Conservation (phyloP, 2,888 invertebrate genomes). For the Agrochola litura region DNA sequence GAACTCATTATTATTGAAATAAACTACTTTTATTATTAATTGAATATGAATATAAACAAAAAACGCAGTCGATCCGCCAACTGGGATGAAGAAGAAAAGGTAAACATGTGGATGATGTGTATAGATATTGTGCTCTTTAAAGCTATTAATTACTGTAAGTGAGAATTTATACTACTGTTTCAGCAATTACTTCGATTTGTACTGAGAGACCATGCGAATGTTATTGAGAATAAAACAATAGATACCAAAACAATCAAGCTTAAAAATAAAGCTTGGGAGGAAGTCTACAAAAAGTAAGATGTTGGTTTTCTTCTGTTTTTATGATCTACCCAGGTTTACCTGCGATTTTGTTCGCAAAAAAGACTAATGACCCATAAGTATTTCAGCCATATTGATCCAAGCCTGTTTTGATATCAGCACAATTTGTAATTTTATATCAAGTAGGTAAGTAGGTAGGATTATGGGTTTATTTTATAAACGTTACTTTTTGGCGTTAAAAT, state of each 20-base stretch:
- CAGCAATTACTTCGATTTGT: slow-evolving; percentile 12
- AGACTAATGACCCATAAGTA: too few relatives aligned
- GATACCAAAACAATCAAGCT: slow-evolving; percentile 11
- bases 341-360: not conserved
- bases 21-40: not conserved
- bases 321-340: not conserved
- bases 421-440: not conserved
- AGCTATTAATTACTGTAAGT: not conserved
- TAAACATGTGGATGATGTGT: not conserved
- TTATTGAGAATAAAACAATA: slow-evolving; percentile 20
- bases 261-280: slow-evolving; percentile 19
- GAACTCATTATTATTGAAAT: not conserved
- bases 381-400: too few relatives aligned
- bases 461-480: not conserved
- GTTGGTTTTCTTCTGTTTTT: not conserved
- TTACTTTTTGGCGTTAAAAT: not conserved
- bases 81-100: slow-evolving; percentile 17
- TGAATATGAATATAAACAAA: slow-evolving; percentile 3
- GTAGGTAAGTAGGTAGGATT: not conserved
- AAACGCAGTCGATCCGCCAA: slow-evolving; percentile 10
- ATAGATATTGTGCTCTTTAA: too few relatives aligned
- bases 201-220: slow-evolving; percentile 7
- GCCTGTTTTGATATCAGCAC: too few relatives aligned
- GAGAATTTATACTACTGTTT: not conserved
- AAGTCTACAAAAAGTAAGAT: slow-evolving; percentile 19